phyloP scores from a whole-genome alignment of 2,797 vertebrate genomes.

The Distichodus sexfasciatus region DNA sequence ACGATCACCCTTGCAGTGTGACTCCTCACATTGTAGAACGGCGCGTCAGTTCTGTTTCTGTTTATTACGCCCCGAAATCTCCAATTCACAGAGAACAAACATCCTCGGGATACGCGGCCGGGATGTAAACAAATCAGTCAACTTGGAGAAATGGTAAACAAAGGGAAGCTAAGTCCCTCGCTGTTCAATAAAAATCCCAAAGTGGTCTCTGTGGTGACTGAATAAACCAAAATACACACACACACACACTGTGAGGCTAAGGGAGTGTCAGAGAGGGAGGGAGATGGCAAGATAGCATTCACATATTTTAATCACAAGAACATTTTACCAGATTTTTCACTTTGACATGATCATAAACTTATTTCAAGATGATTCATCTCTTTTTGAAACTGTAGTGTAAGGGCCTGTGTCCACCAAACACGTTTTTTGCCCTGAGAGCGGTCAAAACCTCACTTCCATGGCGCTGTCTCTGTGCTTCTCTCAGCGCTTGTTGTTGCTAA shows the following conservation, averaged over 20 bases:
- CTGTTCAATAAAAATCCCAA: conserved; percentile 16
- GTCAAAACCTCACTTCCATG: too few relatives aligned
- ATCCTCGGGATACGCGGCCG: conserved; percentile 32
- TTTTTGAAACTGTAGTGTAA: too few relatives aligned
- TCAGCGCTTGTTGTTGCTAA: too few relatives aligned
- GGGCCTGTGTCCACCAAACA: too few relatives aligned
- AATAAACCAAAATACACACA: conserved; percentile 23
- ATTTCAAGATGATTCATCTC: too few relatives aligned
- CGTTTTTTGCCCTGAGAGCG: too few relatives aligned
- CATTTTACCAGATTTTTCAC: too few relatives aligned
- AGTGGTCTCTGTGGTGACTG: conserved; percentile 25
- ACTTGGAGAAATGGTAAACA: conserved; percentile 12
- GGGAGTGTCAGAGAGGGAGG: neutral
- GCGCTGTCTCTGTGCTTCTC: too few relatives aligned
- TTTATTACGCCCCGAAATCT: conserved; percentile 10
- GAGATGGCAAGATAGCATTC: neutral
- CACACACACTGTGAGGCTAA: neutral
- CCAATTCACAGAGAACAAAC: conserved; percentile 17
- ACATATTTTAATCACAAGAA: too few relatives aligned
- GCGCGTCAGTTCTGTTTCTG: neutral
- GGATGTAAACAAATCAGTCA: conserved; percentile 28
- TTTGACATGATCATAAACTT: too few relatives aligned
- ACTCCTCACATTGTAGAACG: neutral
- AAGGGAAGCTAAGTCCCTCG: conserved; percentile 15
- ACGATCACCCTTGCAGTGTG: neutral